phyloP scores from a whole-genome alignment of 2,888 invertebrate species.

The Dynastes tityus region DNA sequence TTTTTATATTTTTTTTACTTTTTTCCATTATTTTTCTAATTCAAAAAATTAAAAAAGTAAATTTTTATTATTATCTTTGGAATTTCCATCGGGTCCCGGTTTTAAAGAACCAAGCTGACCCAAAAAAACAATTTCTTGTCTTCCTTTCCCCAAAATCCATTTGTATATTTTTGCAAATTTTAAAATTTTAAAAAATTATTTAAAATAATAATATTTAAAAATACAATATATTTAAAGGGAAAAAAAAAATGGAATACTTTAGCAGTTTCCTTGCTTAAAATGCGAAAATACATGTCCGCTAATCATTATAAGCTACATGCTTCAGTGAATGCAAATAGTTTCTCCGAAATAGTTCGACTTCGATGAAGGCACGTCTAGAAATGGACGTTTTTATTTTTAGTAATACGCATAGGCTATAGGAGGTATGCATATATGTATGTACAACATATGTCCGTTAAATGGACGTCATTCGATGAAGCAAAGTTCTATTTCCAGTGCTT shows the following conservation, averaged over 20 bases:
- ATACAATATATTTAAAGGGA: too few species aligned
- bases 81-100: too few species aligned
- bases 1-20: too few species aligned
- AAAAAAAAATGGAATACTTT: background rate
- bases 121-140: too few species aligned
- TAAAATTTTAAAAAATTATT: too few species aligned
- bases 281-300: background rate
- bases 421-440: background rate
- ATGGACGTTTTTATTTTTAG: constrained; percentile 33
- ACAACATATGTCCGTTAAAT: background rate
- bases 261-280: background rate
- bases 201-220: too few species aligned
- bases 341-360: constrained; percentile 23
- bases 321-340: constrained; percentile 30
- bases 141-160: too few species aligned
- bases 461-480: constrained; percentile 12
- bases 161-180: too few species aligned
- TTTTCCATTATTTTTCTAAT: too few species aligned
- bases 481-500: constrained; percentile 6
- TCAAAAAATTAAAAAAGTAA: too few species aligned
- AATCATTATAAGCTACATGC: background rate
- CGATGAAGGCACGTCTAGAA: constrained; percentile 17
- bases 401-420: background rate
- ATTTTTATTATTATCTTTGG: too few species aligned
- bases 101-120: too few species aligned